Base-by-base conservation (phyloP, 2,797 vertebrate species). In the Gobio occitaniae region DNA sequence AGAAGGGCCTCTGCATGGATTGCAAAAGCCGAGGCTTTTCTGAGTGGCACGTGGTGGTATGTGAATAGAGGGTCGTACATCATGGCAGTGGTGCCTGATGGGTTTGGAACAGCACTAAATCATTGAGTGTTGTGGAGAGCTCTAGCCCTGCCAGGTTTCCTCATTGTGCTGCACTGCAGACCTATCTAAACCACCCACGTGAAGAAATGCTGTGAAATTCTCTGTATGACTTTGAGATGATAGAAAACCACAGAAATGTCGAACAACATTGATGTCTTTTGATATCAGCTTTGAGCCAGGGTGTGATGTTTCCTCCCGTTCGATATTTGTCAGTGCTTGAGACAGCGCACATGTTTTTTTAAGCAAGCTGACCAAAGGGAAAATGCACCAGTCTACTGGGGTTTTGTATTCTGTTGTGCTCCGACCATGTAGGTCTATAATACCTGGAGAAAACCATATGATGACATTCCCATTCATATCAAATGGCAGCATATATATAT, bases 21-120 rank as follows among this genome's bases (percentile, higher is more conserved):
- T 76, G 61, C 52, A 82, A 29, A 80, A 82, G 36, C n/a, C 8
- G 2, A 80, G 75, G 76, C 13, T 70, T 76, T 81, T 78, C 63
- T 82, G 78, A 81, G 72, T 86, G 83, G 80, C 47, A 70, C 54
- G 48, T 71, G 83, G 80, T 76, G 83, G 77, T 66, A 77, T 54
- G 63, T 80, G 70, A 80, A 76, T 83, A 56, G 61, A 80, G 48
- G 81, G 78, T 66, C n/a, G 63, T 88, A 78, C 81, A 88, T 88
- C 86, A 88, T 17, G 44, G 80, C 86, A 75, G 72, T 32, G 52
- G 78, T 78, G 69, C 69, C 86, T 68, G 85, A 86, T 85, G 81
- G 74, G 36, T 83, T 82, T 66, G 63, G 52, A 86, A 74, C 78
- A 50, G 44, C 77, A 86, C 82, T 88, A 89, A 88, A 89, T 89